phyloP scores from a whole-genome alignment of 2,888 invertebrate species.

The Biston betularia region DNA sequence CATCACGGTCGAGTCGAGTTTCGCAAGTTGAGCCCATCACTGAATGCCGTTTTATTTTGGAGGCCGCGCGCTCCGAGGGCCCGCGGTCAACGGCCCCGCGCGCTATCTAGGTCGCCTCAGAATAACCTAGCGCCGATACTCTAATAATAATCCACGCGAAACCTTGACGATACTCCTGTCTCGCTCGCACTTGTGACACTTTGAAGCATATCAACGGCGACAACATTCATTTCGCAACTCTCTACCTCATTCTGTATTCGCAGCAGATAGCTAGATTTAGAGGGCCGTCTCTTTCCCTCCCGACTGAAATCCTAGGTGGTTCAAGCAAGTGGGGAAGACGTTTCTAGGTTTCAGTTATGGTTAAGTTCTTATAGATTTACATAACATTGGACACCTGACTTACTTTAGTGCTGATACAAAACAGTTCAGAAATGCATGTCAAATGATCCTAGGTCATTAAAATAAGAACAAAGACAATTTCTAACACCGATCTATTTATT shows the following conservation, averaged over 20 bases:
- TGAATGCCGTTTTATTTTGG: conserved; percentile 85
- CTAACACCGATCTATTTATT: background rate
- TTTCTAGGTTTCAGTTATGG: conserved; percentile 58
- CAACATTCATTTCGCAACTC: conserved; percentile 72
- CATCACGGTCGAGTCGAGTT: conserved; percentile 79
- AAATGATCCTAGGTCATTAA: conserved; percentile 4
- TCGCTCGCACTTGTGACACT: conserved; percentile 72
- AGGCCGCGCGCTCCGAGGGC: conserved; percentile 83
- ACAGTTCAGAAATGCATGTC: background rate
- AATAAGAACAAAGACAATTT: background rate
- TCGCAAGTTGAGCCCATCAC: conserved; percentile 85
- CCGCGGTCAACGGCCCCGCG: conserved; percentile 84
- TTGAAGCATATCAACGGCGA: conserved; percentile 64
- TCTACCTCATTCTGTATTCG: conserved; percentile 61
- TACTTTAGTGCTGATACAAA: conserved; percentile 14
- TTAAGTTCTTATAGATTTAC: conserved; percentile 52
- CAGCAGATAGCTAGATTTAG: conserved; percentile 62
- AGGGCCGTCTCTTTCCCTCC: conserved; percentile 72
- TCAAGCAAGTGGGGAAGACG: conserved; percentile 60
- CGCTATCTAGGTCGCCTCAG: conserved; percentile 85
- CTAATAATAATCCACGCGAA: conserved; percentile 82
- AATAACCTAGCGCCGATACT: conserved; percentile 86
- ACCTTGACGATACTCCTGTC: conserved; percentile 77
- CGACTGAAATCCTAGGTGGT: conserved; percentile 53
- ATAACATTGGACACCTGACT: conserved; percentile 53